A percentile compares a stretch with the other conserved stretches of the same genome.
phyloP scores from a whole-genome alignment of 2,888 invertebrate species.

The Hipparchia sbordonii region DNA sequence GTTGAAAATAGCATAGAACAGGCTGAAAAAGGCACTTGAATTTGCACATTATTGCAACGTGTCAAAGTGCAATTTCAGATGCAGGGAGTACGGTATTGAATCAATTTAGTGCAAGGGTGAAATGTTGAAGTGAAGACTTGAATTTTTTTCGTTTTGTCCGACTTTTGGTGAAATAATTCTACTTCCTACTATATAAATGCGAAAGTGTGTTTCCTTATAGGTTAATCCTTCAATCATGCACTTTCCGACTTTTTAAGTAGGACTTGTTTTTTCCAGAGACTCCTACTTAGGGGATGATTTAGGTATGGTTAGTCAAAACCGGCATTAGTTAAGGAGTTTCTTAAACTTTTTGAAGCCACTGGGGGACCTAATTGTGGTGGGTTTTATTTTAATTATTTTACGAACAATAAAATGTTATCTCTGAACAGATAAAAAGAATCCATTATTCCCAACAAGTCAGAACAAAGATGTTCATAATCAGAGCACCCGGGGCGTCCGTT shows the following conservation, averaged over 20 bases:
- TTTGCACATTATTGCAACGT: conserved; percentile 27
- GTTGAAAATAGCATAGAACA: conserved; percentile 24
- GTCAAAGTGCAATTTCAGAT: conserved; percentile 19
- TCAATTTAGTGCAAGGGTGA: conserved; percentile 26
- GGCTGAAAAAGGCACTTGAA: conserved; percentile 11
- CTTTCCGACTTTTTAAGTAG: too few species aligned
- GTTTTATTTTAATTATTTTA: too few species aligned
- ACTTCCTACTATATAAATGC: too few species aligned
- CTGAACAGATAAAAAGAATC: neutral
- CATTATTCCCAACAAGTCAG: conserved; percentile 4
- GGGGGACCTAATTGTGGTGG: too few species aligned
- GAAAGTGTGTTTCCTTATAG: too few species aligned
- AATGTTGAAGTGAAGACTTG: conserved; percentile 30
- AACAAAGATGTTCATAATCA: conserved; percentile 9
- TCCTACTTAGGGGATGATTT: too few species aligned
- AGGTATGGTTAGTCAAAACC: too few species aligned
- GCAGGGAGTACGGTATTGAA: conserved; percentile 12
- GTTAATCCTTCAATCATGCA: too few species aligned
- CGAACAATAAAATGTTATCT: neutral
- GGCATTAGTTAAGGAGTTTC: too few species aligned
- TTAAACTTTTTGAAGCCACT: too few species aligned
- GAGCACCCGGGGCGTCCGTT: neutral
- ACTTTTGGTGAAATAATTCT: neutral
- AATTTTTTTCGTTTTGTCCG: conserved; percentile 27
- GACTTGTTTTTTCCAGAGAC: too few species aligned